Evolutionary conservation across 2,888 invertebrate species (phyloP), one percentile per base, ranked within the genome.

Genomic region (Clostera curtula): DNA sequence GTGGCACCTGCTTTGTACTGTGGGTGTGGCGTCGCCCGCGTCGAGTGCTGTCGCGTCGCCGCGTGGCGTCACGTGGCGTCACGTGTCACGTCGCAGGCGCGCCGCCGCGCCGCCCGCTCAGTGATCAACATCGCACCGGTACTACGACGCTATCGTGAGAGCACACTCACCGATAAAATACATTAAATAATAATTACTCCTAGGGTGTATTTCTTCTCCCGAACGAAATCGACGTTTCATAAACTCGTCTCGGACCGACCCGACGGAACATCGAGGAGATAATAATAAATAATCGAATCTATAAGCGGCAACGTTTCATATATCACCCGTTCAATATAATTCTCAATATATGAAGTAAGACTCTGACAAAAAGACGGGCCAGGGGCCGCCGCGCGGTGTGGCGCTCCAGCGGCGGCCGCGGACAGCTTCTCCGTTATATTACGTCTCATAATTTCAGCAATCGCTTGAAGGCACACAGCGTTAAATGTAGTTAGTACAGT

Each of bases 401-500:
- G 68, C 69, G 62, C 69, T 62, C 70, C 58, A 38, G 64, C 66
- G 66, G 70, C 71, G 68, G 65, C 66, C 68, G 63, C 70, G 60
- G 66, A 55, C 75, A 57, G 72, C 79, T 71, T 67, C 74, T 71
- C 69, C 69, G 62, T 69, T 74, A 76, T 65, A 79, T 75, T 77
- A 73, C 77, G 69, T 75, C 80, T 75, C 74, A 68, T 70, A 67
- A 70, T 85, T 74, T 87, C 85, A 88, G 89, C 88, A 89, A 89
- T 89, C 88, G 89, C 90, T 89, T 89, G 88, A 88, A 91, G 90
- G 90, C 91, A 91, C 90, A 89, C 90, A 91, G 90, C 90, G 83
- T 87, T 86, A 85, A 85, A 84, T 86, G 86, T 85, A 83, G 83
- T 83, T 71, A 83, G 69, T 74, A 75, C 61, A 75, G 82, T 79